Base-by-base conservation (phyloP, 2,113 vertebrate species). In the Erythrocercus mccallii region DNA sequence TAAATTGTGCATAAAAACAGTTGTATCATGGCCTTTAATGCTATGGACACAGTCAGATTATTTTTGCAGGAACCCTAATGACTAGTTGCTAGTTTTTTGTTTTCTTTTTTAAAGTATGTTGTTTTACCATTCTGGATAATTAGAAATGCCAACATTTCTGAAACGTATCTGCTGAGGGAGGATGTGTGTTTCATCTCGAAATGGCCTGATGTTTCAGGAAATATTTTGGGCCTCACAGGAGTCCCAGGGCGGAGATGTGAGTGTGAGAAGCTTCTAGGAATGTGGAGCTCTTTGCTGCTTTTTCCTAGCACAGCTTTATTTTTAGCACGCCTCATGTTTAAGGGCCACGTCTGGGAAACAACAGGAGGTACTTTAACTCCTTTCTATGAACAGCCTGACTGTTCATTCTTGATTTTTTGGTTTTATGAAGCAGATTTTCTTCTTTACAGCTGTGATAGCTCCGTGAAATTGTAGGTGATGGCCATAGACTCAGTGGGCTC, bases 251-350 rank as follows among this genome's bases (percentile, higher is more conserved):
- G 0, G 62, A 81, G 62, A 73, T 65, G 58, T 53, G 83, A 83
- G 73, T 86, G 80, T 77, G 76, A 92, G 89, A 90, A 92, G 42
- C 83, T 86, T 80, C 89, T 40, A 85, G 64, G 80, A 94, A 95
- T 65, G 83, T 53, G 45, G 80, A 95, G 62, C 5, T 22, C 68
- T 90, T 53, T 80, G 40, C 86, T 90, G 88, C 57, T 69, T 83
- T 94, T 88, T 82, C 71, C 68, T 77, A 53, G 45, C 27, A 48
- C 50, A 73, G 89, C 58, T 95, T 92, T 90, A 83, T 90, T 95
- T 95, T 95, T 86, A 92, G 62, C 31, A 4, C 1, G 60, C 50
- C 72, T 88, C 17, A 25, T 61, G 53, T 72, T 92, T 48, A 89
- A 81, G 64, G 48, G 50, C 51, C 4, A 0, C 24, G 6, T 47